These are phyloP conservation scores for Drosophila ogumai DNA, from an alignment of 1,140 invertebrate species.

Conservation along the genomic window DNA sequence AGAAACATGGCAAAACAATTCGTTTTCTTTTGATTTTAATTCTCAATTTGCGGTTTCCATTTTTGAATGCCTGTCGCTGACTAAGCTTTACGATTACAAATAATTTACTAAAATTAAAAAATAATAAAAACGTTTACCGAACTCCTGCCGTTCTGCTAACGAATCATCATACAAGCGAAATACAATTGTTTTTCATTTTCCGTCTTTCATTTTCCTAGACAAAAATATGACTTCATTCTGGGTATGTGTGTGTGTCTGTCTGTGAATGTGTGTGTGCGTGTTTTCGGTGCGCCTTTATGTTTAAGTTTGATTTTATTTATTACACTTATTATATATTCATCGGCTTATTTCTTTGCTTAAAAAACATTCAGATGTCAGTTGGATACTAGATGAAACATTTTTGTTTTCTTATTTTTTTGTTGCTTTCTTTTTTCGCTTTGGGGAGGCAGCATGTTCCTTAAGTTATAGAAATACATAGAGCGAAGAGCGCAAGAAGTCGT, in stretches of 20 bases:
- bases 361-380: slow-evolving; percentile 79
- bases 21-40: slow-evolving; percentile 30
- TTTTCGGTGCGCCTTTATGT: slow-evolving; percentile 30
- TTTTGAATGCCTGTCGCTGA: slow-evolving; percentile 25
- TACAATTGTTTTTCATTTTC: slow-evolving; percentile 27
- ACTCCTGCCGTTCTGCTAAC: slow-evolving; percentile 35
- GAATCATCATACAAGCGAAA: slow-evolving; percentile 19
- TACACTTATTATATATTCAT: slow-evolving; percentile 35
- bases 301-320: slow-evolving; percentile 50
- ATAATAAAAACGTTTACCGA: slow-evolving; percentile 44
- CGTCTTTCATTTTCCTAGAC: slow-evolving; percentile 12
- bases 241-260: slow-evolving; percentile 7
- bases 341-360: slow-evolving; percentile 50
- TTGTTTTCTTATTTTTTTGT: slow-evolving; percentile 4
- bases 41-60: slow-evolving; percentile 37
- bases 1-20: slow-evolving; percentile 24
- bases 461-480: slow-evolving; percentile 7
- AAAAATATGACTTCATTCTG: slow-evolving; percentile 40
- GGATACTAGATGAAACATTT: slow-evolving; percentile 60
- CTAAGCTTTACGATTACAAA: slow-evolving; percentile 54
- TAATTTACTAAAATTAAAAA: slow-evolving; percentile 73
- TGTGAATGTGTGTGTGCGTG: slow-evolving; percentile 23
- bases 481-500: slow-evolving; percentile 9
- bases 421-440: slow-evolving; percentile 13
- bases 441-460: slow-evolving; percentile 56